Evolutionary conservation across 2,888 invertebrate species (phyloP).

Genomic region (Conchocele bisecta): DNA sequence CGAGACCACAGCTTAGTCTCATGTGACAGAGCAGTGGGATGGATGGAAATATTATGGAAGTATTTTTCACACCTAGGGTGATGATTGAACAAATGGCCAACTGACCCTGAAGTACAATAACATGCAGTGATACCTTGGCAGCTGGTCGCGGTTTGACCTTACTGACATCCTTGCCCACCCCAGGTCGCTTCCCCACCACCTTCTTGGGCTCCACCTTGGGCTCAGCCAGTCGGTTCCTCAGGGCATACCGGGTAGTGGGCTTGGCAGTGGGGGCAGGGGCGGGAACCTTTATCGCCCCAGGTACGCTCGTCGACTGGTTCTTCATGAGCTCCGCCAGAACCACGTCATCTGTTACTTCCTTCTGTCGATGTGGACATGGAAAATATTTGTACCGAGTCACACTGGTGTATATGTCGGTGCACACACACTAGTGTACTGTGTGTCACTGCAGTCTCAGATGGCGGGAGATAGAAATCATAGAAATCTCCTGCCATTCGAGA

Average conservation of each 20-base stretch:
- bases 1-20: too few relatives aligned
- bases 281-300: constrained; percentile 52
- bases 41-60: too few relatives aligned
- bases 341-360: constrained; percentile 65
- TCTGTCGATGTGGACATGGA: constrained; percentile 27
- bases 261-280: constrained; percentile 44
- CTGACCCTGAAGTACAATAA: too few relatives aligned
- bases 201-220: constrained; percentile 43
- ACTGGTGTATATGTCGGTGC: not conserved
- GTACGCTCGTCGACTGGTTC: constrained; percentile 42
- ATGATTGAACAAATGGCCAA: too few relatives aligned
- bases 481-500: too few relatives aligned
- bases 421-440: too few relatives aligned
- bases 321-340: constrained; percentile 58
- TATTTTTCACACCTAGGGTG: too few relatives aligned
- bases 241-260: constrained; percentile 34
- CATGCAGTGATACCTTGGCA: too few relatives aligned
- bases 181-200: constrained; percentile 33
- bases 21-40: too few relatives aligned
- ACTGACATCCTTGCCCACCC: constrained; percentile 31
- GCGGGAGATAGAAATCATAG: too few relatives aligned
- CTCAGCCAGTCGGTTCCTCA: constrained; percentile 31
- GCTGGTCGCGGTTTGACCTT: constrained; percentile 35
- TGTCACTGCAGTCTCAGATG: too few relatives aligned
- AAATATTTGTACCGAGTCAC: not conserved